Evolutionary conservation across 1,140 invertebrate species (phyloP).

Genomic region (Helicoverpa armigera): DNA sequence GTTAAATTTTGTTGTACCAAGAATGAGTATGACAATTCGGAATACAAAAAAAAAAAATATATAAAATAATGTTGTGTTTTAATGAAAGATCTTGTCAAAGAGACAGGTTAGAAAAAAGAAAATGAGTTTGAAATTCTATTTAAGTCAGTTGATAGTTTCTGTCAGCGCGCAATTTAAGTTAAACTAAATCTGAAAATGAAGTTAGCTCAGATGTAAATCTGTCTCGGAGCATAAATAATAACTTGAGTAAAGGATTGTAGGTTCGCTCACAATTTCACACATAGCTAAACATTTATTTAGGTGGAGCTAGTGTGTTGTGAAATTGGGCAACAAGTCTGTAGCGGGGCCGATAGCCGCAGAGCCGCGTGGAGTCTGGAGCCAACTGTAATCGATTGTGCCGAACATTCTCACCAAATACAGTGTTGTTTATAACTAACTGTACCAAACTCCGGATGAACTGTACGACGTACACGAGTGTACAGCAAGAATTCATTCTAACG

Average conservation of each 20-base stretch:
- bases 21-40: no score
- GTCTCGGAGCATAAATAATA: conserved; percentile 35
- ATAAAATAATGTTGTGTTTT: not conserved
- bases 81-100: not conserved
- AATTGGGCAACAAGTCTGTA: conserved; percentile 39
- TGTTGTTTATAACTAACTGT: no score
- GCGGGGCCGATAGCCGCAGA: not conserved
- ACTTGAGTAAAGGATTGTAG: conserved; percentile 8
- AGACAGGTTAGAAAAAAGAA: not conserved
- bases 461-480: no score
- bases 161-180: conserved; percentile 38
- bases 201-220: conserved; percentile 24
- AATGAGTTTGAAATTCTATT: conserved; percentile 1
- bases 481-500: no score
- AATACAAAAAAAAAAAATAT: no score
- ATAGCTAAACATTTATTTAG: conserved; percentile 25
- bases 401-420: no score
- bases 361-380: not conserved
- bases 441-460: no score
- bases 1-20: no score
- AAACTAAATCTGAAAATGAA: conserved; percentile 21
- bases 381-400: not conserved
- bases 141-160: not conserved
- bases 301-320: conserved; percentile 34
- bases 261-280: conserved; percentile 25